These are phyloP conservation scores for Drosophila gaucha DNA, from an alignment of 2,888 invertebrate genomes.

Conservation along the genomic window DNA sequence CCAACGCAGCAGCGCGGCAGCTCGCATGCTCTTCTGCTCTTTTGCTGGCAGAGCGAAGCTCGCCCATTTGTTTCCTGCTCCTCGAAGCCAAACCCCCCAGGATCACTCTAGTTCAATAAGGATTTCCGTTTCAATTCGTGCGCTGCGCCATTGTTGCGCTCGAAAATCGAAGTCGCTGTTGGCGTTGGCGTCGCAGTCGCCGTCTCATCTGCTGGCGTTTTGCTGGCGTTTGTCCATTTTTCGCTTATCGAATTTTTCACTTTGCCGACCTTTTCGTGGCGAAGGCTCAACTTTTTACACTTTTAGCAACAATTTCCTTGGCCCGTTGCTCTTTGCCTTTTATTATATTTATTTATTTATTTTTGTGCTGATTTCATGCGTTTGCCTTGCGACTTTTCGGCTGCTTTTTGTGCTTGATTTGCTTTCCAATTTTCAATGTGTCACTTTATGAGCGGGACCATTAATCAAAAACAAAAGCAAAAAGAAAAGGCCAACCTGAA, in stretches of 20 bases:
- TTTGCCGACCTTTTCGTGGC: constrained; percentile 71
- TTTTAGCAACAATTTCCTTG: constrained; percentile 67
- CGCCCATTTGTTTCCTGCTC: constrained; percentile 13
- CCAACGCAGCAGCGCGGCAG: constrained; percentile 45
- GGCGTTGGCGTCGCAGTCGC: constrained; percentile 3
- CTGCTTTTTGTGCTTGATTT: constrained; percentile 74
- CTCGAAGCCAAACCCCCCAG: constrained; percentile 9
- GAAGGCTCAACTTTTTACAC: constrained; percentile 72
- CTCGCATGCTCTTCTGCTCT: constrained; percentile 42
- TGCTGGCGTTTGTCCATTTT: constrained; percentile 57
- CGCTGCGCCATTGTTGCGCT: constrained; percentile 57
- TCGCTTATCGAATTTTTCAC: constrained; percentile 75
- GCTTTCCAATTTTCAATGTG: constrained; percentile 79
- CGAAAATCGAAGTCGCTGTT: constrained; percentile 11
- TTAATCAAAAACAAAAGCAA: constrained; percentile 66
- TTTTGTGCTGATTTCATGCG: constrained; percentile 76
- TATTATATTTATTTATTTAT: constrained; percentile 49
- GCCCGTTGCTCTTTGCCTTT: constrained; percentile 19
- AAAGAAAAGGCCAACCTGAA: constrained; percentile 36
- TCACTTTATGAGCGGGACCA: constrained; percentile 77
- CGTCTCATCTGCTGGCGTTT: constrained; percentile 22
- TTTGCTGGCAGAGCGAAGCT: constrained; percentile 8
- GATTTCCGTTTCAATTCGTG: constrained; percentile 83
- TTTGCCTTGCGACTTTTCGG: constrained; percentile 65
- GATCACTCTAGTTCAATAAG: constrained; percentile 81